Percentiles rank a stretch among this genome's conserved stretches.
Evolutionary conservation across 1,140 invertebrate species (phyloP).

Genomic region (Cecropterus lyciades): DNA sequence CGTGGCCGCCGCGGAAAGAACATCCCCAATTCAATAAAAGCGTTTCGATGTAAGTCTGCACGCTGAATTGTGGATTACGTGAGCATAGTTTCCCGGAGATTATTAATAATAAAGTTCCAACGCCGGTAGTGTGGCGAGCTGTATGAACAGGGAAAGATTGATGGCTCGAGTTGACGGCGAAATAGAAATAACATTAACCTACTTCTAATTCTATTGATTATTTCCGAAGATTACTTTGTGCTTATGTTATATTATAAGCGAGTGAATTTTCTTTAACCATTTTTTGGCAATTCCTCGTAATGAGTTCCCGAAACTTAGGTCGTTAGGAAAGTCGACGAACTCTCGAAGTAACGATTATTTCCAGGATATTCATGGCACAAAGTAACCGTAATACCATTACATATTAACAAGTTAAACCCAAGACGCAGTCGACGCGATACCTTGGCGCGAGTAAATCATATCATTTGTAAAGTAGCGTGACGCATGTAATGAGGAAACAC

Average conservation of each 20-base stretch:
- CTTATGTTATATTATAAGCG: neutral
- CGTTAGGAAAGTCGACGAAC: slow-evolving; percentile 11
- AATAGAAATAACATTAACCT: slow-evolving; percentile 6
- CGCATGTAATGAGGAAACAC: slow-evolving; percentile 48
- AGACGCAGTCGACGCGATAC: no score
- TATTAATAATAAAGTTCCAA: slow-evolving; percentile 23
- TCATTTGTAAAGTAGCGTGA: slow-evolving; percentile 17
- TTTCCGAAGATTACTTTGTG: neutral
- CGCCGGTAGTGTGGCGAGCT: neutral
- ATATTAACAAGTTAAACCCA: no score
- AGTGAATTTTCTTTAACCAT: neutral
- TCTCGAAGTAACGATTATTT: neutral
- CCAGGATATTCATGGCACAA: no score
- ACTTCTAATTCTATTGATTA: slow-evolving; percentile 4
- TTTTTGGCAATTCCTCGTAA: neutral
- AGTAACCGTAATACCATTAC: neutral
- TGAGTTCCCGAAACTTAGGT: neutral
- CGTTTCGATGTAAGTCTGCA: slow-evolving; percentile 26
- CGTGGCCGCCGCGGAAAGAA: slow-evolving; percentile 20
- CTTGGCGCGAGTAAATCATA: neutral
- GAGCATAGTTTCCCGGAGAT: slow-evolving; percentile 11
- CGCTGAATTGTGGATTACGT: slow-evolving; percentile 15
- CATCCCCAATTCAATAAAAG: slow-evolving; percentile 28
- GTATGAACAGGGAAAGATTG: slow-evolving; percentile 15
- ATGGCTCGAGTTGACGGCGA: neutral